Percentiles rank a stretch among this genome's conserved stretches.
Conservation (phyloP, 2,888 invertebrate species). For the Nomada fabriciana region DNA sequence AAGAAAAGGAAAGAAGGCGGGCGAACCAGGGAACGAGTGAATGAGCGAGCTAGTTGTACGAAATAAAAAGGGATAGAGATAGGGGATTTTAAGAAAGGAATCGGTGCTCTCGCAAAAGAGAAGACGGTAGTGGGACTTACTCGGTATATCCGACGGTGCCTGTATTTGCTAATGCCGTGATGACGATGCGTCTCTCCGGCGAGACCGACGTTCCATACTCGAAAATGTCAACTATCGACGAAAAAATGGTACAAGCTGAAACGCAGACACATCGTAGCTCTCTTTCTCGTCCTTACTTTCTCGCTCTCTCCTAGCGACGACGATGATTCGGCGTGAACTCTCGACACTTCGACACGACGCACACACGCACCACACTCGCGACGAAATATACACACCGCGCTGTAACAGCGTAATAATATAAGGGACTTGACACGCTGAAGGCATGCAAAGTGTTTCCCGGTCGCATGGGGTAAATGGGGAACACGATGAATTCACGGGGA, state of each 20-base stretch:
- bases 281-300: conserved; percentile 59
- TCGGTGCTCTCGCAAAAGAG: conserved; percentile 39
- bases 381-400: conserved; percentile 50
- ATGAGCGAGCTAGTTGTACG: conserved; percentile 12
- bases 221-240: conserved; percentile 68
- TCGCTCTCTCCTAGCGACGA: conserved; percentile 53
- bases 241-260: conserved; percentile 56
- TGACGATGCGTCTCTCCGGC: conserved; percentile 61
- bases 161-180: conserved; percentile 66
- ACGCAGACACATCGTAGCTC: conserved; percentile 64
- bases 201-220: conserved; percentile 65
- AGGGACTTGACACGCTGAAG: conserved; percentile 34
- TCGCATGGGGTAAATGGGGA: conserved; percentile 49
- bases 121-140: conserved; percentile 56
- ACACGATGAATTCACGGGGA: conserved; percentile 35
- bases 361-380: conserved; percentile 64
- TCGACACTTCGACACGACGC: conserved; percentile 66
- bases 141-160: conserved; percentile 60
- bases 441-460: conserved; percentile 53
- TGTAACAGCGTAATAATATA: conserved; percentile 25
- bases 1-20: conserved; percentile 30
- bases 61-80: conserved; percentile 10
- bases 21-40: conserved; percentile 16
- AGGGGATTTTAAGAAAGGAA: conserved; percentile 45
- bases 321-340: conserved; percentile 66